Evolutionary conservation across 2,113 vertebrate species (phyloP), one percentile per base, ranked within the genome.

Genomic region (Oncorhynchus clarkii): DNA sequence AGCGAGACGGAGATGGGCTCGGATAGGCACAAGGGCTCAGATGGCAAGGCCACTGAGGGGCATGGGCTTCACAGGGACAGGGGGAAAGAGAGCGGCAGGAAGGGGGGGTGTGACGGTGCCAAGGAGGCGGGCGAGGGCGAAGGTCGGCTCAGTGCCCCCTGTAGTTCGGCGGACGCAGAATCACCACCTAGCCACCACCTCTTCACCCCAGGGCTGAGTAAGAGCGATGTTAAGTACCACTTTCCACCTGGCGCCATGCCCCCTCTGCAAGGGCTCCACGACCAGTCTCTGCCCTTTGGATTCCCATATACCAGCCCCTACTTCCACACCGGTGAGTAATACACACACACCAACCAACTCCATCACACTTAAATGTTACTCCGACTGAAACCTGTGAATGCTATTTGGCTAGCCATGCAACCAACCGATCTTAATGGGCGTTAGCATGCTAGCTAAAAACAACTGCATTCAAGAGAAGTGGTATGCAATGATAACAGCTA

Each of bases 261-360:
- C 62, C 92, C 96, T 8, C 93, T 97, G 1, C 94, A 95, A 0
- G 91, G 94, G 29, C 94, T 97, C 1, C 94, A 96, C 0, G 90
- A 94, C 0, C 96, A 96, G 84, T 89, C 95, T 0, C 89, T 97
- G 90, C 96, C 96, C 70, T 95, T 98, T 1, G 95, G 95, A 14
- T 95, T 99, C 75, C 96, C 97, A 0, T 98, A 97, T 75, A 72
- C 95, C 89, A 96, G 89, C 90, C 96, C 97, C 5, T 98, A 95
- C 86, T 95, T 98, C 84, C 97, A 97, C 7, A 92, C 95, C 76
- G 97, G 97, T 99, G 90, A 93, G 93, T 79, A 75, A 22, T 2
- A 45, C 80, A 45, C 39, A 45, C 39, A 45, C 9, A 45, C 9
- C 39, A 45, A 45, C 9, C 39, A 45, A 45, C 39, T 12, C 9